phyloP scores from a whole-genome alignment of 2,888 invertebrate species.

The Cyclophora albipunctata region DNA sequence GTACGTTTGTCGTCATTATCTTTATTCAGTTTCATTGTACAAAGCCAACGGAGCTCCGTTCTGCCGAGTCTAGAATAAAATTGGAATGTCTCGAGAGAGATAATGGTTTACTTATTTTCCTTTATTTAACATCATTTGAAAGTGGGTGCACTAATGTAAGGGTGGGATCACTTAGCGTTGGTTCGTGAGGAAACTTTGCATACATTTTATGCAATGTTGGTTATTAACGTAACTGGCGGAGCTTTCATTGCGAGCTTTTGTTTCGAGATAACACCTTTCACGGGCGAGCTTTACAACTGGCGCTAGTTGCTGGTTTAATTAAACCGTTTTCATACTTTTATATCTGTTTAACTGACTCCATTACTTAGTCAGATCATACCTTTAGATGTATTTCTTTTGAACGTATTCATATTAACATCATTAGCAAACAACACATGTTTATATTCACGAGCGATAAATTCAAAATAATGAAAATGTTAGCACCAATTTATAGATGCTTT shows the following conservation, averaged over 20 bases:
- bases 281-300: neutral
- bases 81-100: slow-evolving; percentile 8
- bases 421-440: too few relatives aligned
- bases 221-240: too few relatives aligned
- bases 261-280: too few relatives aligned
- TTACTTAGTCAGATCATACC: too few relatives aligned
- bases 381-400: too few relatives aligned
- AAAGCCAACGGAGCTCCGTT: slow-evolving; percentile 2
- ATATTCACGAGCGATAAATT: too few relatives aligned
- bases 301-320: neutral
- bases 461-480: too few relatives aligned
- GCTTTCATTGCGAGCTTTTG: too few relatives aligned
- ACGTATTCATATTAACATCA: too few relatives aligned
- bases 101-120: slow-evolving; percentile 10
- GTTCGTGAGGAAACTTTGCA: neutral
- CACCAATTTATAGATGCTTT: too few relatives aligned
- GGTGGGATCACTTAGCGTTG: neutral
- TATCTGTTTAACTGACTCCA: too few relatives aligned
- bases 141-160: slow-evolving; percentile 3
- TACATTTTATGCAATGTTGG: slow-evolving; percentile 1
- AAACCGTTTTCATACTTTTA: too few relatives aligned
- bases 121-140: slow-evolving; percentile 10
- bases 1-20: slow-evolving; percentile 19
- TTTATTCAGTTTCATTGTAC: slow-evolving; percentile 6
- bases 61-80: slow-evolving; percentile 3